A percentile compares a stretch with the other conserved stretches of the same genome.
Conservation (phyloP, 2,113 vertebrate species). For the Prietella phreatophila region DNA sequence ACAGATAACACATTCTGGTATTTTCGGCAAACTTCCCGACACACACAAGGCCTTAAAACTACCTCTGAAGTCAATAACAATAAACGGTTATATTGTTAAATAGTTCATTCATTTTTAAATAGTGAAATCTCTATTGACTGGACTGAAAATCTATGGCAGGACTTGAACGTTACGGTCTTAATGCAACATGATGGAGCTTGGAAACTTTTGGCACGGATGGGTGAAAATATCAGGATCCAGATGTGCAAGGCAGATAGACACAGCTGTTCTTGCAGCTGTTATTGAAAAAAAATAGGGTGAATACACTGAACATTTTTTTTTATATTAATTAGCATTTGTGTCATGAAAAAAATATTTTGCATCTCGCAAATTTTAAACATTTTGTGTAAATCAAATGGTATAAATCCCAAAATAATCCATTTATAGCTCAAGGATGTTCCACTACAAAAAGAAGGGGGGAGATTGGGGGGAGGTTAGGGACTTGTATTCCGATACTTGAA, state of each 20-base stretch:
- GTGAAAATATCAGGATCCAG: not conserved
- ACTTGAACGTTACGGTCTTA: not conserved
- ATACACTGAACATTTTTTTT: not conserved
- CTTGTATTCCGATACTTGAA: not conserved
- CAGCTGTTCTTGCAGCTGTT: not conserved
- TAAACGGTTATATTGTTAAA: not conserved
- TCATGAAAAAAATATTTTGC: no score
- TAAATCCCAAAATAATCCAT: not conserved
- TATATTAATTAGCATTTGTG: not conserved
- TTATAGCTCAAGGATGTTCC: not conserved
- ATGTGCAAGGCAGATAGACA: not conserved
- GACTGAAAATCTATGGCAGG: not conserved
- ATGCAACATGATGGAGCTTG: not conserved
- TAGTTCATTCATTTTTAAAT: not conserved
- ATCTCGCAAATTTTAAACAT: not conserved
- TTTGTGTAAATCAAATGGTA: not conserved
- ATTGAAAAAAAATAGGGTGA: not conserved
- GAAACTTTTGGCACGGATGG: not conserved
- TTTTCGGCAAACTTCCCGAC: not conserved
- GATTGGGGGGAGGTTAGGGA: not conserved
- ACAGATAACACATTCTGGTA: not conserved
- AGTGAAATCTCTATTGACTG: not conserved
- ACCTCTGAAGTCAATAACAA: not conserved
- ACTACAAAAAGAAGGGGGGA: not conserved
- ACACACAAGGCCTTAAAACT: not conserved